phyloP scores from a whole-genome alignment of 2,797 vertebrate species.

The Neosilurus mollespiculum region DNA sequence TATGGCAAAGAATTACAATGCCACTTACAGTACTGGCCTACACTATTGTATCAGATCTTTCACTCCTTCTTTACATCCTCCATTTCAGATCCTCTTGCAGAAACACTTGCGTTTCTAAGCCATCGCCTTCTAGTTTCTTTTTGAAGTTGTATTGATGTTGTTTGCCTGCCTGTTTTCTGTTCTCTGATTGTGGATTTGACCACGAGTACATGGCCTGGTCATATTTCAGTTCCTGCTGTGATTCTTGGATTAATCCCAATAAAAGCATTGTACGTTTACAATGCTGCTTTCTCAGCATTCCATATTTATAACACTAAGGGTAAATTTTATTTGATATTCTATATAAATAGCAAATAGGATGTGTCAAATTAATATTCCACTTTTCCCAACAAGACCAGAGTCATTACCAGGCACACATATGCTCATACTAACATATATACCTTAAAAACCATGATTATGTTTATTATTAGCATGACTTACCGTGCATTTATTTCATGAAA shows the following conservation, averaged over 20 bases:
- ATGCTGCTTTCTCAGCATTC: not conserved
- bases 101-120: not conserved
- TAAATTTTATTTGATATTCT: not conserved
- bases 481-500: slow-evolving; percentile 63
- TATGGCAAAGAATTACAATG: not conserved
- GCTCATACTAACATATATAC: not conserved
- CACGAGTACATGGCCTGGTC: not conserved
- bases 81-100: too few species aligned
- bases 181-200: slow-evolving; percentile 8
- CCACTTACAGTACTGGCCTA: not conserved
- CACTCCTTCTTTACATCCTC: too few species aligned
- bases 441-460: slow-evolving; percentile 1
- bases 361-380: not conserved
- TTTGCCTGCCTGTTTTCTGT: not conserved
- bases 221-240: not conserved
- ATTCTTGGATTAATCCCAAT: slow-evolving; percentile 10
- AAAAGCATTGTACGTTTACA: not conserved
- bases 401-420: not conserved
- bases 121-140: not conserved
- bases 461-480: slow-evolving; percentile 58
- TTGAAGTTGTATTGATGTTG: not conserved
- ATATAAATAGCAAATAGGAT: not conserved
- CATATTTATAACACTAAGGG: not conserved
- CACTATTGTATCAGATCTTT: not conserved
- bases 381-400: not conserved